Evolutionary conservation across 2,113 vertebrate genomes (phyloP), one percentile per base, ranked within the genome.

Genomic region (Tetrax tetrax): DNA sequence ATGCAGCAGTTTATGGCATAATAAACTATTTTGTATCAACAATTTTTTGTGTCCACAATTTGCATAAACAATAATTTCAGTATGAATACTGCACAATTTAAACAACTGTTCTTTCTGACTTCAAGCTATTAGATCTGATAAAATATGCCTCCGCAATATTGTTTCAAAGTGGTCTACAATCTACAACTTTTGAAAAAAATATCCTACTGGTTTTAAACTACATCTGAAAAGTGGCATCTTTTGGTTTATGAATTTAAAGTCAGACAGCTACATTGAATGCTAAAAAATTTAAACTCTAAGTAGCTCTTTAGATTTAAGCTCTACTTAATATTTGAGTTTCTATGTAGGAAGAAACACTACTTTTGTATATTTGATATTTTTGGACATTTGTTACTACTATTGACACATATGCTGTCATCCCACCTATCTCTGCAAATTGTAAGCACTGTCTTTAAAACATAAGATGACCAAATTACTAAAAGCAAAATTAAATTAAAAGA

Each of bases 111-210:
- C 59, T 90, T 86, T 94, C 86, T 96, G 90, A 95, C 59, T 93
- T 95, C 87, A 93, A 66, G 85, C 84, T 83, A 74, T 65, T 56
- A 87, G 47, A 80, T 77, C 85, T 91, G 87, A 92, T 38, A 86
- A 66, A 92, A 83, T 83, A 60, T 24, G 48, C 76, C 83, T 97
- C 87, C 69, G 94, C 27, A 93, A 71, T 64, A 90, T 70, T 89
- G 70, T 89, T 28, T 92, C 89, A 93, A 96, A 96, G 65, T 78
- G 66, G 60, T 94, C 82, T 93, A 83, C 71, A 93, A 81, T 74
- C 84, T 71, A 95, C 72, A 96, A 89, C 86, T 94, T 94, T 90
- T 87, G 71, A 98, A 97, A 96, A 96, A 72, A 94, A 74, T 51
- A 77, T 92, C 83, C 81, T 95, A 76, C 86, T 94, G 87, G 65